Evolutionary conservation across 2,888 invertebrate genomes (phyloP), one percentile per base, ranked within the genome.

Genomic region (Mantis religiosa): DNA sequence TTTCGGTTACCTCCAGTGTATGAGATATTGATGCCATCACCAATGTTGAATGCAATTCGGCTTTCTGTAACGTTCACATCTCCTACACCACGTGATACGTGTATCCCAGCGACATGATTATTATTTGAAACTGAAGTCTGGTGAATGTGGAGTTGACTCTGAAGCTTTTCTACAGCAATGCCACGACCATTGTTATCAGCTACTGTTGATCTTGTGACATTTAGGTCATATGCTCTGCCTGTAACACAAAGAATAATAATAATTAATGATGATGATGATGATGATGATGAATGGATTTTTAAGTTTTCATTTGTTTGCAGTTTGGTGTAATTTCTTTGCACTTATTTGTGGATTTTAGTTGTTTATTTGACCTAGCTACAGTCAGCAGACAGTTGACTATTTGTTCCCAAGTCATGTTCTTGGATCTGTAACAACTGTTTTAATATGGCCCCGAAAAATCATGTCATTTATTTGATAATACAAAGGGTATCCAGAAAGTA

Each of bases 21-120:
- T 0, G 99, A 98, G 20, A 99, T 96, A 93, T 99, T 99, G 15
- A 99, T 95, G 0, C 99, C 99, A 92, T 98, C 98, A 1, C 98
- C 98, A 92, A 96, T 95, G 92, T 99, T 99, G 91, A 97, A 97
- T 28, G 97, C 97, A 91, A 99, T 96, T 91, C 96, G 95, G 90
- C 98, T 98, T 91, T 97, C 96, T 28, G 99, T 99, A 4, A 99
- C 95, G 93, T 99, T 98, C 0, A 99, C 95, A 93, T 99, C 98
- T 1, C 98, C 98, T 0, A 97, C 98, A 3, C 99, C 99, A 91
- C 96, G 97, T 1, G 96, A 95, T 2, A 99, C 96, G 92, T 98
- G 97, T 6, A 99, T 90, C 9, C 99, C 99, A 3, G 98, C 98
- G 1, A 97, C 96, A 92, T 98, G 97, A 90, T 96, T 96, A 92